Conservation (phyloP, 2,888 invertebrate genomes). For the Aspidapion aeneum region DNA sequence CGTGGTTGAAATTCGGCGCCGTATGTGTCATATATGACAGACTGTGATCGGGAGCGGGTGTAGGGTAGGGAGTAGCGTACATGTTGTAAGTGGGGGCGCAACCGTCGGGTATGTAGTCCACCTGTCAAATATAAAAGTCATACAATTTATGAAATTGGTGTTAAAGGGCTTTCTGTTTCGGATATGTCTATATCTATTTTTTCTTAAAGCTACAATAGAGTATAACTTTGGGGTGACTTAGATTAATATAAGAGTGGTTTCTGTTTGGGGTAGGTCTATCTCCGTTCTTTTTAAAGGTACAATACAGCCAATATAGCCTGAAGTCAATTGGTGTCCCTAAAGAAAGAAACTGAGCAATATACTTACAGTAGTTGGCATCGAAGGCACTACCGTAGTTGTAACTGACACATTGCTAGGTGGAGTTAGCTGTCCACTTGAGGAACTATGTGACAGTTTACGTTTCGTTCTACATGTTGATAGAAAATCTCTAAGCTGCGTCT, state of each 20-base stretch:
- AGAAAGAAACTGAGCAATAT: too few relatives aligned
- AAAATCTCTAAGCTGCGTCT: conserved; percentile 90
- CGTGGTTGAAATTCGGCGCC: conserved; percentile 55
- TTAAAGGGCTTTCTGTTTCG: too few relatives aligned
- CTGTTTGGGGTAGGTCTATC: too few relatives aligned
- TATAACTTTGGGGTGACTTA: too few relatives aligned
- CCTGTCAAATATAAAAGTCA: conserved; percentile 32
- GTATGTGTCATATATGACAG: conserved; percentile 68
- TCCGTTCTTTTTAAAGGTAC: too few relatives aligned
- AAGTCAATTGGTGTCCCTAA: too few relatives aligned
- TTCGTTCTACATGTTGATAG: conserved; percentile 78
- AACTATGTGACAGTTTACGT: conserved; percentile 44
- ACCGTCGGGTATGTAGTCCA: conserved; percentile 66
- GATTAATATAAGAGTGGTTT: too few relatives aligned
- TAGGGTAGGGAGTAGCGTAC: conserved; percentile 75
- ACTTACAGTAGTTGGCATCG: conserved; percentile 49
- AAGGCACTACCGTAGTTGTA: conserved; percentile 52
- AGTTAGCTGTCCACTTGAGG: conserved; percentile 44
- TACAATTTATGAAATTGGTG: background rate
- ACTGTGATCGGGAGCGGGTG: conserved; percentile 61
- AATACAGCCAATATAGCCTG: too few relatives aligned
- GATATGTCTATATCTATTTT: too few relatives aligned
- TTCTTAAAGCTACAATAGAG: too few relatives aligned
- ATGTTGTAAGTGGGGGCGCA: conserved; percentile 55
- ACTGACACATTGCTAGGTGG: conserved; percentile 44